A percentile compares a stretch with the other conserved stretches of the same genome.
phyloP scores from a whole-genome alignment of 2,113 vertebrate genomes.

The Otocyon megalotis region DNA sequence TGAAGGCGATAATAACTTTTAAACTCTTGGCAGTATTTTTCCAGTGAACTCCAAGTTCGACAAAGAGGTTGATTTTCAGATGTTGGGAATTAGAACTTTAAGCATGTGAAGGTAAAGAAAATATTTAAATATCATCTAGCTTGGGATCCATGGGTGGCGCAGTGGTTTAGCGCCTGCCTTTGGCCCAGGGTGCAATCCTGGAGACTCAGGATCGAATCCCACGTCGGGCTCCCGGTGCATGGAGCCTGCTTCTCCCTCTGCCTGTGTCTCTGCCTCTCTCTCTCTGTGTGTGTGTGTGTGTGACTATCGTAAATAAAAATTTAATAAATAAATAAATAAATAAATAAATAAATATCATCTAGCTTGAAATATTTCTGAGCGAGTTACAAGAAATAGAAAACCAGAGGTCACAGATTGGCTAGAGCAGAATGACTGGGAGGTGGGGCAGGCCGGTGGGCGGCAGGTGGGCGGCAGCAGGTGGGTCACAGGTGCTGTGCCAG shows the following conservation, averaged over 20 bases:
- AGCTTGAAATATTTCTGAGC: background rate
- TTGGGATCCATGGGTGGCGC: background rate
- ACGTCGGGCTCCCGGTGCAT: too few relatives aligned
- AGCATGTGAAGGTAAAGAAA: background rate
- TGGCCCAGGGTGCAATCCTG: too few relatives aligned
- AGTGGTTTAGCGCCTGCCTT: too few relatives aligned
- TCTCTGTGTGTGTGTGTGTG: too few relatives aligned
- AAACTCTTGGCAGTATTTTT: background rate
- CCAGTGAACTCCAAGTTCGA: background rate
- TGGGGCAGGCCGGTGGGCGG: fast-evolving
- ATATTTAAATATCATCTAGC: conserved; percentile 12
- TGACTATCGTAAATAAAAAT: too few relatives aligned
- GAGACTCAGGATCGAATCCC: too few relatives aligned
- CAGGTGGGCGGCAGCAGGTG: too few relatives aligned
- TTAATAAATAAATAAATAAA: too few relatives aligned
- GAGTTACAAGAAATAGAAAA: background rate
- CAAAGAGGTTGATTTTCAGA: conserved; percentile 9
- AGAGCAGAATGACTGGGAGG: background rate
- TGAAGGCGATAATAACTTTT: background rate
- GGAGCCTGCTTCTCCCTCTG: too few relatives aligned
- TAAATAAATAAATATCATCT: background rate
- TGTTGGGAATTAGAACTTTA: conserved; percentile 29
- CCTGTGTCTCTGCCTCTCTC: too few relatives aligned
- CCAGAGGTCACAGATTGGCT: background rate
- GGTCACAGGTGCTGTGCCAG: background rate